Conservation (phyloP, 2,888 invertebrate species). For the Amblyjoppa proteus region DNA sequence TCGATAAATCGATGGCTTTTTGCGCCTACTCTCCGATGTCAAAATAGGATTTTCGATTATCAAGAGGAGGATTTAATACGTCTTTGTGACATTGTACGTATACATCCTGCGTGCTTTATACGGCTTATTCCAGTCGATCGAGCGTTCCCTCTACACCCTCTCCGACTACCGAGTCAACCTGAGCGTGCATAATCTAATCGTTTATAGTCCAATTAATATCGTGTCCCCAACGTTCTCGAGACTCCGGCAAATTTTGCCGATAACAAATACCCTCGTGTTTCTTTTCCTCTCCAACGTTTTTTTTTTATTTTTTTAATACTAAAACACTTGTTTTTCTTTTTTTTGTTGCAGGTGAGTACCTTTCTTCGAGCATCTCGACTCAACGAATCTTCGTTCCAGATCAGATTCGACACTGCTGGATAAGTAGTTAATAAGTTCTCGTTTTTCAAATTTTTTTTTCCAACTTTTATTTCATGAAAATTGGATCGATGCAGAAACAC, state of each 20-base stretch:
- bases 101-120: conserved; percentile 39
- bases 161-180: conserved; percentile 53
- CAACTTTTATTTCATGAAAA: conserved; percentile 44
- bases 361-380: conserved; percentile 27
- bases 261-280: background rate
- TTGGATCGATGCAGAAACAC: conserved; percentile 50
- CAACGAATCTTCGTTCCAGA: conserved; percentile 3
- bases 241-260: conserved; percentile 17
- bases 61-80: conserved; percentile 15
- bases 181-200: conserved; percentile 72
- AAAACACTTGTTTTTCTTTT: conserved; percentile 38
- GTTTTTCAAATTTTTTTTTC: conserved; percentile 9
- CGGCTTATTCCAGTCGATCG: conserved; percentile 72
- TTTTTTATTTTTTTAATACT: background rate
- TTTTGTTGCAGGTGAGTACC: conserved; percentile 77
- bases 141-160: conserved; percentile 51
- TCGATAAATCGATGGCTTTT: conserved; percentile 14
- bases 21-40: conserved; percentile 1
- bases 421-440: conserved; percentile 35
- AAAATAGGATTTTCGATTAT: conserved; percentile 44
- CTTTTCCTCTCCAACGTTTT: background rate
- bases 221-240: conserved; percentile 7
- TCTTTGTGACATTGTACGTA: conserved; percentile 49
- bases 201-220: conserved; percentile 72
- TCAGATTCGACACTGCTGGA: conserved; percentile 33